phyloP scores from a whole-genome alignment of 1,140 invertebrate species.

The Homalodisca vitripennis region DNA sequence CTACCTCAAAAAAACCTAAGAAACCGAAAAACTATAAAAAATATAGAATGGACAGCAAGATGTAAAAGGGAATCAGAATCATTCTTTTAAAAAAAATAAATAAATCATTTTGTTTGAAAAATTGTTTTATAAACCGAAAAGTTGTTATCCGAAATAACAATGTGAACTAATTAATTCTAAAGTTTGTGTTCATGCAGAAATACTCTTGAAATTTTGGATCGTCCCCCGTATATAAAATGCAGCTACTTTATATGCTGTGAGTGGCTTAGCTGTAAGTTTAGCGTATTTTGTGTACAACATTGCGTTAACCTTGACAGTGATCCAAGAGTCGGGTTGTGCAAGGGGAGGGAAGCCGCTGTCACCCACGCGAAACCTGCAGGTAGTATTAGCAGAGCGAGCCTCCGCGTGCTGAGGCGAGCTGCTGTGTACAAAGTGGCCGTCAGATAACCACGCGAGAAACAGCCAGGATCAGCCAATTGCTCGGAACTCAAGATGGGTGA shows the following conservation, averaged over 20 bases:
- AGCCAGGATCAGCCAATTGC: slow-evolving; percentile 80
- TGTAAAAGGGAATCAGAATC: no score
- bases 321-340: slow-evolving; percentile 84
- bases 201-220: not conserved
- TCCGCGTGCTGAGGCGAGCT: slow-evolving; percentile 83
- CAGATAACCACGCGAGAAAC: slow-evolving; percentile 85
- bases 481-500: slow-evolving; percentile 83
- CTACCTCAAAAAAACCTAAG: no score
- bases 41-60: no score
- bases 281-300: no score
- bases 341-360: slow-evolving; percentile 91
- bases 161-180: not conserved
- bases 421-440: slow-evolving; percentile 83
- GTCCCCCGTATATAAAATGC: not conserved
- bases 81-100: no score
- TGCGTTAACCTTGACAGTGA: slow-evolving; percentile 66
- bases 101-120: not conserved
- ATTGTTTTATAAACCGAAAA: not conserved
- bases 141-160: not conserved
- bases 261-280: no score
- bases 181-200: not conserved
- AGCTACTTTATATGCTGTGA: not conserved
- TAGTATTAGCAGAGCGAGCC: slow-evolving; percentile 77
- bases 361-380: slow-evolving; percentile 85
- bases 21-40: no score